These are phyloP conservation scores for Tetheella fluctuosa DNA, from an alignment of 2,888 invertebrate genomes.

Conservation along the genomic window DNA sequence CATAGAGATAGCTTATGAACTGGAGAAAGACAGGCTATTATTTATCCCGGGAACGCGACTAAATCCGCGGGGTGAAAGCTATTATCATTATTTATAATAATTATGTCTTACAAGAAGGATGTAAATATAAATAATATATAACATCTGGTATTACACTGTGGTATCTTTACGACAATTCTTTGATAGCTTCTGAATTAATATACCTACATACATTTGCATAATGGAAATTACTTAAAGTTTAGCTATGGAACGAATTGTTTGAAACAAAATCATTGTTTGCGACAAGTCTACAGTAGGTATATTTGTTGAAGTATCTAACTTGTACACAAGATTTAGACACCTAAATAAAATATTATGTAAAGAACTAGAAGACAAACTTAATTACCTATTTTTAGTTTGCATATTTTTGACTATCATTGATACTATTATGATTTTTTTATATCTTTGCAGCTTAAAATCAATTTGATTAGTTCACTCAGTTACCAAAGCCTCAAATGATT, in stretches of 20 bases:
- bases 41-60: no score
- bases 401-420: no score
- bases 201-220: neutral
- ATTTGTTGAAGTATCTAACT: neutral
- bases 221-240: neutral
- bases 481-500: neutral
- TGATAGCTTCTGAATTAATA: slow-evolving; percentile 3
- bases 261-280: neutral
- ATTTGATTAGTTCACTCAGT: neutral
- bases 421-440: no score
- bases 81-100: no score
- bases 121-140: neutral
- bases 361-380: no score
- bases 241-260: neutral
- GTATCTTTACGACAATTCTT: neutral
- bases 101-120: no score
- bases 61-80: no score
- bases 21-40: no score
- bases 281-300: slow-evolving; percentile 4
- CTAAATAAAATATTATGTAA: no score
- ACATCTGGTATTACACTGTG: neutral
- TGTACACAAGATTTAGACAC: neutral
- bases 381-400: no score
- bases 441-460: neutral
- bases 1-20: no score